Base-by-base conservation (phyloP, 2,113 vertebrate genomes). In the Apodemus speciosus region DNA sequence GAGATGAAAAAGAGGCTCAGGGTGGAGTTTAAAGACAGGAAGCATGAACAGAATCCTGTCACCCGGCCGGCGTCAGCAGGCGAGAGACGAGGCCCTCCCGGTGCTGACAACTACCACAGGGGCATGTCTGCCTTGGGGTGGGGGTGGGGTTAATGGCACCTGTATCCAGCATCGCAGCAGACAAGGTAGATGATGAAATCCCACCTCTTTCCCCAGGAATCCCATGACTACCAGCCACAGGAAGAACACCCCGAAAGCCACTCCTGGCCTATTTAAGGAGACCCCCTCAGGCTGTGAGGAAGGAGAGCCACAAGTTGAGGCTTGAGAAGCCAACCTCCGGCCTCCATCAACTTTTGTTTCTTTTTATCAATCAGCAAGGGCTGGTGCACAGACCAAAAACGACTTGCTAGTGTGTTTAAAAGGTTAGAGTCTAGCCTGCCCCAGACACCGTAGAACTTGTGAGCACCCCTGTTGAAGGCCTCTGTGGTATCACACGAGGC, bases 1-100 rank as follows among this genome's bases (percentile, higher is more conserved):
- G 73, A 51, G 60, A 20, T 81, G 89, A 90, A 83, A 80, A 85
- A 72, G 77, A 93, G 60, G 53, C 73, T 62, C 69, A 93, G 86
- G 25, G 53, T 30, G 30, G 93, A 56, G 30, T 66, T 27, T 62
- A 89, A 80, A 80, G 64, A 56, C 21, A 21, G 73, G 58, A 89
- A 9, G 49, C 25, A 43, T 9, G 25, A 62, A 14, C 40, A 85
- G 11, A n/a, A 25, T 9, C 62, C 84, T 21, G 9, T 25, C 32
- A 25, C 20, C 20, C 15, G 64, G 46, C 49, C 62, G 38, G 35
- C 38, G 53, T 46, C 64, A 27, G 46, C 14, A 66, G 4, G 4
- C n/a, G 9, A 32, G 60, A 49, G 21, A 62, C 14, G 13, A 75
- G 64, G 56, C 16, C 13, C 6, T 16, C 10, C 3, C 49, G 85